Conservation (phyloP, 2,113 vertebrate genomes). For the Picathartes gymnocephalus region DNA sequence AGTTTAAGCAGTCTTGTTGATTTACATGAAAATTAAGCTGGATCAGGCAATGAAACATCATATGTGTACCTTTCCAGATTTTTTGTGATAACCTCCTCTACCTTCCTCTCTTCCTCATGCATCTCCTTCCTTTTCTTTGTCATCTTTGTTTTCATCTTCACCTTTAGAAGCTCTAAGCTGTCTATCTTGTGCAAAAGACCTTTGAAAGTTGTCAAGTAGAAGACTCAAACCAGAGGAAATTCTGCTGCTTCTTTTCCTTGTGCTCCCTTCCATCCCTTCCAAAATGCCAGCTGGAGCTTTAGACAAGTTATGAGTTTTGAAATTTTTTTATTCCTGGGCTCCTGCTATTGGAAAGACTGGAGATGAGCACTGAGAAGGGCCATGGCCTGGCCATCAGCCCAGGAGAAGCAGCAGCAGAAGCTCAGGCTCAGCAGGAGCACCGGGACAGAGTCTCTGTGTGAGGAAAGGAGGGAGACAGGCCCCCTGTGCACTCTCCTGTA, state of each 20-base stretch:
- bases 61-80: neutral
- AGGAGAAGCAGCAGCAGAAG: neutral
- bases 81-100: neutral
- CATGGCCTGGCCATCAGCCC: neutral
- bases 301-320: neutral
- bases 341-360: neutral
- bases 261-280: neutral
- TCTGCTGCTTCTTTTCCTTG: neutral
- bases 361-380: neutral
- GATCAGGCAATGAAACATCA: neutral
- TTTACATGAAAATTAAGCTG: neutral
- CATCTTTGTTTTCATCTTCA: neutral
- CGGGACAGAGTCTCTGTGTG: neutral
- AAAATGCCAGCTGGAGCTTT: neutral
- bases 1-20: neutral
- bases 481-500: neutral
- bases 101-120: neutral
- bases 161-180: neutral
- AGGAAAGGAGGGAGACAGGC: neutral
- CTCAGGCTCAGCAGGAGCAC: neutral
- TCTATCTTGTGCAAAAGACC: neutral
- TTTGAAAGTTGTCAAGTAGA: neutral
- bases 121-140: neutral
- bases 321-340: neutral
- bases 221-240: neutral